Conservation (phyloP, 2,113 vertebrate genomes). For the Phyllostomus discolor region DNA sequence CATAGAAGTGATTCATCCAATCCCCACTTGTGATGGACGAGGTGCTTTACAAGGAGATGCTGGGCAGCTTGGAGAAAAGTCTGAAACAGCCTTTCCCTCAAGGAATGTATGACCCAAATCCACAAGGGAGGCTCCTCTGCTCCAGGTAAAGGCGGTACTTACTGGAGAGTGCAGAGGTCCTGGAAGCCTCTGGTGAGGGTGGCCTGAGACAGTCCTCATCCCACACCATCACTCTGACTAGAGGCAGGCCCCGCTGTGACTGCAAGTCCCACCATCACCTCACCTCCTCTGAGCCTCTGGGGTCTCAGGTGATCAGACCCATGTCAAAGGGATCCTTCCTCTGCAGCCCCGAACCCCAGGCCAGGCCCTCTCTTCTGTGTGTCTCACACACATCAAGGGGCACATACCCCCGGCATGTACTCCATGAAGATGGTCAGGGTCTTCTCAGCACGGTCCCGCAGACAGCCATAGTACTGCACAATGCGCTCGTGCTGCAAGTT, state of each 20-base stretch:
- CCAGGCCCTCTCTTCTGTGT: neutral
- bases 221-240: neutral
- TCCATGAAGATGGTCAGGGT: conserved; percentile 98
- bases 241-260: neutral
- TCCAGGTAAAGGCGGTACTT: neutral
- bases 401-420: conserved; percentile 95
- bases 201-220: neutral
- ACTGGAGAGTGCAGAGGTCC: neutral
- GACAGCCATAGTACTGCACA: conserved; percentile 94
- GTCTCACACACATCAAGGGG: neutral
- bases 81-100: neutral
- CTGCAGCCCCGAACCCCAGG: neutral
- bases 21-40: neutral
- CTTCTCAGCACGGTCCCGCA: conserved; percentile 92
- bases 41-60: neutral
- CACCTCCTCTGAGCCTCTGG: neutral
- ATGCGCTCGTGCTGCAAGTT: conserved; percentile 95
- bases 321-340: neutral
- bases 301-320: neutral
- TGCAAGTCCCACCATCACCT: neutral
- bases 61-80: neutral
- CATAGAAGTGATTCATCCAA: neutral
- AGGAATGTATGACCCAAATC: neutral
- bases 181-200: neutral
- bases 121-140: neutral